phyloP scores from a whole-genome alignment of 2,797 vertebrate genomes.

The Triplophysa bombifrons region DNA sequence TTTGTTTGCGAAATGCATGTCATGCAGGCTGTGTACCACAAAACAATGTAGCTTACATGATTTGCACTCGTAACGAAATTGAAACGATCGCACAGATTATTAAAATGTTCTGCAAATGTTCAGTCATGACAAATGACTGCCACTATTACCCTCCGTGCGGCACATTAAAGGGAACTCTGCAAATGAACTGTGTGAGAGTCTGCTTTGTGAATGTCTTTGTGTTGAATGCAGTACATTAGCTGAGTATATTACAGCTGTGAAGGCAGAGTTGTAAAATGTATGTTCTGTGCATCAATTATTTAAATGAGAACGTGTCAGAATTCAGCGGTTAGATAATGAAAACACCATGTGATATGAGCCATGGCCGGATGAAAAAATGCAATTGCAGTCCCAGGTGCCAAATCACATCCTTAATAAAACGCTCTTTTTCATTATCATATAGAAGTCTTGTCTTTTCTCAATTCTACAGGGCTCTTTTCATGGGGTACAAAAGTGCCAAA shows the following conservation, averaged over 20 bases:
- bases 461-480: not conserved
- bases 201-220: conserved; percentile 9
- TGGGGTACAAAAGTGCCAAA: not conserved
- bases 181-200: conserved; percentile 34
- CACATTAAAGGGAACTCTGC: conserved; percentile 12
- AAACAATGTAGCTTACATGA: not conserved
- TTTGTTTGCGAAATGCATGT: not conserved
- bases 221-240: conserved; percentile 24
- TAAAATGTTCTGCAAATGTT: conserved; percentile 21
- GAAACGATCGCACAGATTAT: not conserved
- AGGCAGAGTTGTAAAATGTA: not conserved
- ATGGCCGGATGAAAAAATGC: not conserved
- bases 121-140: conserved; percentile 32
- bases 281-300: conserved; percentile 23
- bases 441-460: not conserved
- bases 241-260: conserved; percentile 6
- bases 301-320: conserved; percentile 20
- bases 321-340: not conserved
- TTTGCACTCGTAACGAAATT: not conserved
- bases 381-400: not conserved
- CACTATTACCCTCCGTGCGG: not conserved
- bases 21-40: not conserved
- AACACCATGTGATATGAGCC: not conserved
- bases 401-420: not conserved
- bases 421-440: not conserved